Conservation (phyloP, 1,140 invertebrate genomes). For the Camponotus vicinus region DNA sequence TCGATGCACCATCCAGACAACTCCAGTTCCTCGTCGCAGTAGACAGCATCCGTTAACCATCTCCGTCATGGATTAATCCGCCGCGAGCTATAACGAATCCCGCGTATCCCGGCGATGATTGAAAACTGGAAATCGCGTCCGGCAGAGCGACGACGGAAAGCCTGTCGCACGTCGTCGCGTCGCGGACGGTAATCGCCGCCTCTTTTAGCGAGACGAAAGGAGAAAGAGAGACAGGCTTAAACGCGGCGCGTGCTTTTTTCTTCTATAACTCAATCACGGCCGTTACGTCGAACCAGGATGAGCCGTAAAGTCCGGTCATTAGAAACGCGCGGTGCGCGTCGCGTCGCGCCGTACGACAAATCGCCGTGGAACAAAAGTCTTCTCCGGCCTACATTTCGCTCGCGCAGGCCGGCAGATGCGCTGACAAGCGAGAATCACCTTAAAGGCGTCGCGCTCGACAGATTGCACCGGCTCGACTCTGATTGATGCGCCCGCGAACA, state of each 20-base stretch:
- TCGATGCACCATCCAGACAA: background rate
- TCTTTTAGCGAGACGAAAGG: background rate
- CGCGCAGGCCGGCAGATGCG: conserved; percentile 77
- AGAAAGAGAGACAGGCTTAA: conserved; percentile 40
- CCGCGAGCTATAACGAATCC: conserved; percentile 52
- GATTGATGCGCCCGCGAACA: conserved; percentile 85
- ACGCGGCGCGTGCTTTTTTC: conserved; percentile 51
- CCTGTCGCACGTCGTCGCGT: conserved; percentile 7
- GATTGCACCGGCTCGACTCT: conserved; percentile 76
- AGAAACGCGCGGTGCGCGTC: conserved; percentile 65
- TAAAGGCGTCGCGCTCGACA: conserved; percentile 79
- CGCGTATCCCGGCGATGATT: conserved; percentile 54
- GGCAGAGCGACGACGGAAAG: conserved; percentile 24
- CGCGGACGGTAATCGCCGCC: conserved; percentile 26
- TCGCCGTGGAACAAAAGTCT: conserved; percentile 71
- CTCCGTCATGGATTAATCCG: conserved; percentile 58
- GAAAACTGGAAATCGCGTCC: conserved; percentile 57
- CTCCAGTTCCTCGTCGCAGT: background rate
- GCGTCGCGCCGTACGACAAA: conserved; percentile 67
- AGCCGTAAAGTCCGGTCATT: conserved; percentile 72
- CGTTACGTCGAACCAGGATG: conserved; percentile 70
- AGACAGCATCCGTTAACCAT: conserved; percentile 40
- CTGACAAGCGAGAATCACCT: conserved; percentile 83
- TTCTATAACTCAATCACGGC: conserved; percentile 67
- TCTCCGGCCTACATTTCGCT: conserved; percentile 78